Base-by-base conservation (phyloP, 2,113 vertebrate species). In the Amphiprion percula region DNA sequence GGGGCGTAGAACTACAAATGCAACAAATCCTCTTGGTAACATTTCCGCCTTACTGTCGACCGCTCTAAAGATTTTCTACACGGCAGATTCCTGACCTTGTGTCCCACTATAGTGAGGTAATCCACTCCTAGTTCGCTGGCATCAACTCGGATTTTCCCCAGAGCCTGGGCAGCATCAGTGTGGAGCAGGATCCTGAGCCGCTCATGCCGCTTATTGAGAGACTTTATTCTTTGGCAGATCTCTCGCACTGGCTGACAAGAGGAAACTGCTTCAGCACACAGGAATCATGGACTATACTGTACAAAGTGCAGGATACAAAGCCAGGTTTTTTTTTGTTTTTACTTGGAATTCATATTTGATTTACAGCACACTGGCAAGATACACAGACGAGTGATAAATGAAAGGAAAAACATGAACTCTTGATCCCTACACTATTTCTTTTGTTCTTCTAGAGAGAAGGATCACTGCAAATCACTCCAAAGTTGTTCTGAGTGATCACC, bases 21-120 rank as follows among this genome's bases (percentile, higher is more conserved):
- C 0, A 39, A 85, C 10, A 55, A 56, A 21, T 50, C 10, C 6
- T 50, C n/a, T 46, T 4, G 19, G n/a, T 46, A 16, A 53, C 0
- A 37, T 17, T 46, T 24, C 24, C 11, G 10, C 1, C 5, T 21
- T 11, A 9, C 14, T 54, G 6, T 17, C n/a, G 37, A 52, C 15
- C 10, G 28, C 23, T 26, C 41, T 55, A 14, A 46, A 39, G 4
- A 52, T 15, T 2, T 60, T 37, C 54, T 10, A 59, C 10, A 17
- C 11, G 24, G 4, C 5, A n/a, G 0, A 17, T 54, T 59, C 10
- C 82, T 80, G 21, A 98, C 98, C 97, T 99, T 99, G 93, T 99
- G 98, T 15, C 98, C 98, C 60, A 99, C 98, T 0, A 99, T 87
- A 5, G 97, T 99, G 49, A 99, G 94, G 81, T 96, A 99, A 92